Conservation (phyloP, 2,888 invertebrate species). For the Synergus itoensis region DNA sequence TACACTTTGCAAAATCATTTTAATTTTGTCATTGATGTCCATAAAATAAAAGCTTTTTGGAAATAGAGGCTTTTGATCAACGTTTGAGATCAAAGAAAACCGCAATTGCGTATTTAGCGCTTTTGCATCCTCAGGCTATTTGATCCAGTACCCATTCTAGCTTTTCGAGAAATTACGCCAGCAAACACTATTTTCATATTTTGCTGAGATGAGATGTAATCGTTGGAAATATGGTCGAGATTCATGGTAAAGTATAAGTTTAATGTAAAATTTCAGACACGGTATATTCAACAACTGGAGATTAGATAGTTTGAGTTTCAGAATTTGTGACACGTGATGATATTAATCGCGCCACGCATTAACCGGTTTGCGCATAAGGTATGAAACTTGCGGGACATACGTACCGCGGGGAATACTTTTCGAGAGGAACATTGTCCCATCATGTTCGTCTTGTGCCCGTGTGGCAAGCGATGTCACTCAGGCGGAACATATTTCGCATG, state of each 20-base stretch:
- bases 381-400: constrained; percentile 17
- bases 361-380: constrained; percentile 11
- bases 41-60: neutral
- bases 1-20: neutral
- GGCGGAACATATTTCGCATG: constrained; percentile 29
- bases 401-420: constrained; percentile 28
- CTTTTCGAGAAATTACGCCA: neutral
- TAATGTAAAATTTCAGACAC: no score
- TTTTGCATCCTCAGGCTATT: neutral
- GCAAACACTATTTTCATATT: constrained; percentile 7
- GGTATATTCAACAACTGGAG: neutral
- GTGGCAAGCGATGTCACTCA: constrained; percentile 40
- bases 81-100: constrained; percentile 26
- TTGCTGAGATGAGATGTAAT: neutral
- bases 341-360: constrained; percentile 23
- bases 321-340: constrained; percentile 14
- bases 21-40: neutral
- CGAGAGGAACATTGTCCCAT: constrained; percentile 41
- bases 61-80: neutral
- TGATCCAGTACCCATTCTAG: neutral
- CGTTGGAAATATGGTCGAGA: neutral
- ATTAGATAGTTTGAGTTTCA: neutral
- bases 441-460: constrained; percentile 13
- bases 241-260: neutral
- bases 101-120: neutral